These are phyloP conservation scores for Homalodisca vitripennis DNA, from an alignment of 1,140 invertebrate species.

Conservation along the genomic window DNA sequence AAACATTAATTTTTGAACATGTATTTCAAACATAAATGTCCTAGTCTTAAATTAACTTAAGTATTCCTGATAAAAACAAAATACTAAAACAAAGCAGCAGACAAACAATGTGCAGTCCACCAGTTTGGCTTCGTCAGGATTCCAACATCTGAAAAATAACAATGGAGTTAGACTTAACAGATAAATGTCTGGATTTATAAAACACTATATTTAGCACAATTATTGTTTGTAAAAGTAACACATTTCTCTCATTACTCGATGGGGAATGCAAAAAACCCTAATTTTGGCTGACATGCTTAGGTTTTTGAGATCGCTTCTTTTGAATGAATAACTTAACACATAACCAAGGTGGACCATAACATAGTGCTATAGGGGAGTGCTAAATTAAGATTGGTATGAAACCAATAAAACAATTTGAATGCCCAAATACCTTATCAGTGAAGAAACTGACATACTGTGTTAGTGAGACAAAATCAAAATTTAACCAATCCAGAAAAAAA, in stretches of 20 bases:
- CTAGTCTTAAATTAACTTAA: not conserved
- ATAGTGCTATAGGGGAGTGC: no score
- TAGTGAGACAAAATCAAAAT: no score
- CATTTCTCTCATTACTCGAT: not conserved
- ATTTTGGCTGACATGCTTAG: not conserved
- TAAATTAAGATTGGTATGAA: no score
- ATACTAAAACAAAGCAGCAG: not conserved
- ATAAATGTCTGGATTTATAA: not conserved
- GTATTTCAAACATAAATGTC: constrained; percentile 8
- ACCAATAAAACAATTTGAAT: no score
- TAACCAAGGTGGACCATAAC: no score
- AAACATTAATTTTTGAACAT: constrained; percentile 19
- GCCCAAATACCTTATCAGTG: no score
- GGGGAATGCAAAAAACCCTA: not conserved
- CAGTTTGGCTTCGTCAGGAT: not conserved
- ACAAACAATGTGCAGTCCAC: not conserved
- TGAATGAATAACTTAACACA: no score
- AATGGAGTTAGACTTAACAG: not conserved
- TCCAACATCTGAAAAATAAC: constrained; percentile 9
- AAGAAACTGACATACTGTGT: no score
- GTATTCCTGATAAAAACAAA: constrained; percentile 5
- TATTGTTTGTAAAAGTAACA: not conserved
- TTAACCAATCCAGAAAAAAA: no score
- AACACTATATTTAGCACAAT: not conserved
- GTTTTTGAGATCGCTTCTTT: not conserved